A percentile compares a stretch with the other conserved stretches of the same genome.
phyloP scores from a whole-genome alignment of 2,888 invertebrate genomes.

The Volucella zonaria region DNA sequence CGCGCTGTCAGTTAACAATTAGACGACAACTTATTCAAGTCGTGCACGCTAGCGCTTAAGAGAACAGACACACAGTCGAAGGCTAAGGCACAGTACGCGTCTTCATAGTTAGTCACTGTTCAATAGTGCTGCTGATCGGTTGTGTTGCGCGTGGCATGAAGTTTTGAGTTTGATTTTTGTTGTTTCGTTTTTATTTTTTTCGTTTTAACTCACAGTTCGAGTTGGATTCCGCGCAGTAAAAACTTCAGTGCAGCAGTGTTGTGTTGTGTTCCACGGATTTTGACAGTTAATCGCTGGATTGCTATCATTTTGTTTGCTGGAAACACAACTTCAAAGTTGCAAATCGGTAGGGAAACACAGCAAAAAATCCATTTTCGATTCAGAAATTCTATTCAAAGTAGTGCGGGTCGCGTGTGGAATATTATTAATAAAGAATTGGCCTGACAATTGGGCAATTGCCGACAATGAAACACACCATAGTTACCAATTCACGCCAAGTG shows the following conservation, averaged over 20 bases:
- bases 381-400: neutral
- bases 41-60: constrained; percentile 5
- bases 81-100: constrained; percentile 27
- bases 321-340: constrained; percentile 2
- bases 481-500: constrained; percentile 58
- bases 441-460: constrained; percentile 54
- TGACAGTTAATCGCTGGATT: constrained; percentile 22
- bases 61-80: constrained; percentile 1
- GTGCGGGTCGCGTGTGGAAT: constrained; percentile 28
- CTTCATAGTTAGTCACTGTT: constrained; percentile 60
- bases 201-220: constrained; percentile 18
- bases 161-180: neutral
- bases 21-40: constrained; percentile 5
- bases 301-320: constrained; percentile 4
- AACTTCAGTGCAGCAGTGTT: neutral
- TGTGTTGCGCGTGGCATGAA: constrained; percentile 16
- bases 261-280: constrained; percentile 29
- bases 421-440: constrained; percentile 12
- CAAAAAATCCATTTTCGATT: constrained; percentile 28
- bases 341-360: constrained; percentile 57
- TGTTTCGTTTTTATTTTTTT: neutral
- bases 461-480: constrained; percentile 35
- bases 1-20: neutral
- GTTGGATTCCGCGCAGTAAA: constrained; percentile 57
- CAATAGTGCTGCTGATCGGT: constrained; percentile 66